These are phyloP conservation scores for Cataglyphis cursor DNA, from an alignment of 2,888 invertebrate genomes.

Conservation along the genomic window DNA sequence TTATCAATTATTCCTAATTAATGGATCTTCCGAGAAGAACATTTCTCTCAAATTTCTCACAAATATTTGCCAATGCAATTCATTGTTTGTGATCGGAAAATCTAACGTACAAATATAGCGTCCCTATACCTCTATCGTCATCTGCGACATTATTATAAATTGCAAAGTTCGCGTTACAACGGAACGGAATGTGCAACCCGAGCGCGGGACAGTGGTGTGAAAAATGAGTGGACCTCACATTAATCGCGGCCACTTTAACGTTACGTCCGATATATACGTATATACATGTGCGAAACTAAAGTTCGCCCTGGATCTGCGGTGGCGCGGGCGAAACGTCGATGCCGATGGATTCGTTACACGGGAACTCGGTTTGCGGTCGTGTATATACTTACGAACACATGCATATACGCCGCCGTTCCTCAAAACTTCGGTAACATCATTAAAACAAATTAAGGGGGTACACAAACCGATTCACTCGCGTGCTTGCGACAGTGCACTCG, in stretches of 20 bases:
- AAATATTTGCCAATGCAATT: background rate
- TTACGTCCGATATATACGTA: slow-evolving; percentile 69
- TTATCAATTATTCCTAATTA: background rate
- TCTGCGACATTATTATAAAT: slow-evolving; percentile 46
- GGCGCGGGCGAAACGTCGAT: slow-evolving; percentile 65
- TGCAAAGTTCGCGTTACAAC: slow-evolving; percentile 46
- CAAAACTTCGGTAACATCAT: slow-evolving; percentile 50
- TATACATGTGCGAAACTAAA: slow-evolving; percentile 73
- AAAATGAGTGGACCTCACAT: slow-evolving; percentile 75
- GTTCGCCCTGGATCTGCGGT: slow-evolving; percentile 57
- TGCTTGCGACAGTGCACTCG: background rate
- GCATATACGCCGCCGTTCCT: slow-evolving; percentile 58
- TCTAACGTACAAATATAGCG: background rate
- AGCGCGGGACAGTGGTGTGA: slow-evolving; percentile 60
- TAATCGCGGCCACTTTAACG: slow-evolving; percentile 79
- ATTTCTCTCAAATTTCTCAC: background rate
- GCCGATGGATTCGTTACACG: slow-evolving; percentile 75
- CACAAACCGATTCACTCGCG: background rate
- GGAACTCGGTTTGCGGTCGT: slow-evolving; percentile 69
- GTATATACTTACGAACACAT: slow-evolving; percentile 55
- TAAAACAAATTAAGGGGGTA: slow-evolving; percentile 55
- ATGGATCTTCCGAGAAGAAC: background rate
- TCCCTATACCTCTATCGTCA: slow-evolving; percentile 13
- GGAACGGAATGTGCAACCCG: slow-evolving; percentile 34
- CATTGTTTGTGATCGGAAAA: background rate